Base-by-base conservation (phyloP, 2,888 invertebrate genomes). In the Seira sanloemensis region DNA sequence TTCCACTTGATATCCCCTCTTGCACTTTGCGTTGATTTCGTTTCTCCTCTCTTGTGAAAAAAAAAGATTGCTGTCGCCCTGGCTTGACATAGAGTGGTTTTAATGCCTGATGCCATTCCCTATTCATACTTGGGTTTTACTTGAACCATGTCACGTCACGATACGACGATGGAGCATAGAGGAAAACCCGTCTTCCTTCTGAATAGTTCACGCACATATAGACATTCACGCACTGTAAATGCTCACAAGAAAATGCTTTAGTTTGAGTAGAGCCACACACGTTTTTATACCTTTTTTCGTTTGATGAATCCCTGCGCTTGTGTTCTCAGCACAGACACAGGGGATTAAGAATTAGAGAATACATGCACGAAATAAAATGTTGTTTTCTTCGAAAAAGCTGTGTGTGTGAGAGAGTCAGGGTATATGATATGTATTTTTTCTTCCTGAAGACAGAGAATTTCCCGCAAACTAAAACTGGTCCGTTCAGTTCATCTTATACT, bases 391-490 rank as follows among this genome's bases (percentile, higher is more conserved):
- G 62, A 62, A n/a, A 62, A 62, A 12, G 50, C 16, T 7, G 16
- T 50, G 50, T 50, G 21, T 62, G 21, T 62, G 21, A 37, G 37
- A 37, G 37, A 12, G 37, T 37, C 5, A 9, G 37, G 62, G 62
- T 62, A 9, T 12, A n/a, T 16, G 62, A 9, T 62, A 62, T 2
- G n/a, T 50, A 50, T 50, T 50, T 62, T 62, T 62, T 62, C 21
- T 21, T 21, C 2, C 16, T 50, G 16, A 12, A n/a, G 62, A 21
- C n/a, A 21, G 62, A 62, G 21, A 62, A 62, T 62, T 62, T 62
- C 62, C 62, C 62, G 62, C 62, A 62, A 62, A 62, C 62, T 62
- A 62, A 62, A 62, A 62, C 62, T 62, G 62, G 62, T 62, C 62
- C 62, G 62, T 62, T 62, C 23, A 62, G 62, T 62, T 62, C 62